Evolutionary conservation across 2,797 vertebrate genomes (phyloP).

Genomic region (Leptodactylus fallax): DNA sequence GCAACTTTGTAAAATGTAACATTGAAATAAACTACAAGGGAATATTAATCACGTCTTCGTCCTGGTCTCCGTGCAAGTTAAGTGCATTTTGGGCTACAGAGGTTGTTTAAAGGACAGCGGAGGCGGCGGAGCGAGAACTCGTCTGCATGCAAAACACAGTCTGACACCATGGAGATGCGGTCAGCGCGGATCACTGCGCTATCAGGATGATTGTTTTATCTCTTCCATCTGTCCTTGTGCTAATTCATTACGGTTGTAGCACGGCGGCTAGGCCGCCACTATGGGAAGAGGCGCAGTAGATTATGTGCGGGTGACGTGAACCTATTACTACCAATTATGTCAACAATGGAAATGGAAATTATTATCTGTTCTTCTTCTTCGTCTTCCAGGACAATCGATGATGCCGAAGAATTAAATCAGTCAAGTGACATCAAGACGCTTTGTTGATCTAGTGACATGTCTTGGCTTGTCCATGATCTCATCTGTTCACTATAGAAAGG

Average conservation of each 20-base stretch:
- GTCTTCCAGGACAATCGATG: neutral
- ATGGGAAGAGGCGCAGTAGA: neutral
- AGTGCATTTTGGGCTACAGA: constrained; percentile 56
- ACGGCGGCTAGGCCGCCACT: neutral
- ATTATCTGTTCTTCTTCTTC: neutral
- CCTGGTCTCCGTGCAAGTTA: constrained; percentile 58
- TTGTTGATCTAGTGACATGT: neutral
- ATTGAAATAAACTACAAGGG: constrained; percentile 62
- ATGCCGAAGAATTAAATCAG: neutral
- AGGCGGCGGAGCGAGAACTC: constrained; percentile 65
- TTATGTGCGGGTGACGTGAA: neutral
- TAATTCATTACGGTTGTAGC: constrained; percentile 16
- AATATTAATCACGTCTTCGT: constrained; percentile 63
- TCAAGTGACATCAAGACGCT: neutral
- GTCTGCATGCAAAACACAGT: constrained; percentile 65
- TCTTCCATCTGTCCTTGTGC: constrained; percentile 35
- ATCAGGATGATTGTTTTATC: constrained; percentile 34
- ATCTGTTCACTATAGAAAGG: neutral
- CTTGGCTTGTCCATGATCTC: neutral
- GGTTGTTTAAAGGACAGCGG: constrained; percentile 62
- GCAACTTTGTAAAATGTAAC: constrained; percentile 45
- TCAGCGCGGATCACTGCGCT: constrained; percentile 51
- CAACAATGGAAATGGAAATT: neutral
- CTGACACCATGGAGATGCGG: constrained; percentile 63
- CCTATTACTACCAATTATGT: constrained; percentile 9